Evolutionary conservation across 1,140 invertebrate species (phyloP).

Genomic region (Lepidurus apus): DNA sequence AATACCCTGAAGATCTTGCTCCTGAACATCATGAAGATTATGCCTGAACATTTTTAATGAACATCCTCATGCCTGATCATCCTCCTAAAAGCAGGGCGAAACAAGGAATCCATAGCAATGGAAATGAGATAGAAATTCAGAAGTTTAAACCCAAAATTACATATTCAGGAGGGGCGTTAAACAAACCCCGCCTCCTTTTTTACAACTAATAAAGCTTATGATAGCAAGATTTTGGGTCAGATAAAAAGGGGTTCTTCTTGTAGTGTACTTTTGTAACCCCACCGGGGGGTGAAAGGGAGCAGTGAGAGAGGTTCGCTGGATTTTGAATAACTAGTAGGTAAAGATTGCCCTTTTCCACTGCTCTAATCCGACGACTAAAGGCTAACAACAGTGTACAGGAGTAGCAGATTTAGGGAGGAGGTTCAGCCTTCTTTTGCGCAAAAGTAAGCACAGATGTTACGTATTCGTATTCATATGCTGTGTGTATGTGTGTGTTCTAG

Average conservation of each 20-base stretch:
- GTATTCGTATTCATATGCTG: not conserved
- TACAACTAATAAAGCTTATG: conserved; percentile 19
- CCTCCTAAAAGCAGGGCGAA: too few relatives aligned
- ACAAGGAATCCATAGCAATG: not conserved
- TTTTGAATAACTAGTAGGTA: conserved; percentile 16
- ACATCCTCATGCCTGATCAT: too few relatives aligned
- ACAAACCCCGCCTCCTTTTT: not conserved
- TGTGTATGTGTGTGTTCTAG: conserved; percentile 5
- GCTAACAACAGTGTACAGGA: not conserved
- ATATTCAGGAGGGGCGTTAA: not conserved
- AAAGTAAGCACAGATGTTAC: conserved; percentile 8
- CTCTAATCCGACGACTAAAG: not conserved
- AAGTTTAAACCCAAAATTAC: not conserved
- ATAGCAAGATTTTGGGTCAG: conserved; percentile 3
- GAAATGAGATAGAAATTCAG: not conserved
- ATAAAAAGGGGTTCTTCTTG: not conserved
- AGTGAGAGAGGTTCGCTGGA: not conserved
- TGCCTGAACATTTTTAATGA: too few relatives aligned
- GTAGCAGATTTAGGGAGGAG: not conserved
- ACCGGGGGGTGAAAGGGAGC: not conserved
- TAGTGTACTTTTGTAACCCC: not conserved
- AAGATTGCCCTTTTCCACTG: not conserved
- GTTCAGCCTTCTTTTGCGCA: not conserved
- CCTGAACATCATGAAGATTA: too few relatives aligned
- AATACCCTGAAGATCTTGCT: too few relatives aligned